These are phyloP conservation scores for Athalia circularis DNA, from an alignment of 2,888 invertebrate species.

Conservation along the genomic window DNA sequence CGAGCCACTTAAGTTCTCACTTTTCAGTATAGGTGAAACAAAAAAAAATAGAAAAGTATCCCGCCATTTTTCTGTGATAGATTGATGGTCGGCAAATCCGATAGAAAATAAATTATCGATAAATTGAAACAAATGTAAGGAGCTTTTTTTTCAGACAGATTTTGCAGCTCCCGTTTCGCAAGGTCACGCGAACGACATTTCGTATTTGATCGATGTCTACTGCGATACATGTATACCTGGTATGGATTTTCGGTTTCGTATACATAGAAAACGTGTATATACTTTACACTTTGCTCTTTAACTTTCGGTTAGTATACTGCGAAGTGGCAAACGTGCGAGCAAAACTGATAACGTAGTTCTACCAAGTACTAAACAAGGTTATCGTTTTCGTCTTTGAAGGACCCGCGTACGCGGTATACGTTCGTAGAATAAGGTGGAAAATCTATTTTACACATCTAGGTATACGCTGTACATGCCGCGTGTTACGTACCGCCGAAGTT, in stretches of 20 bases:
- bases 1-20: too few species aligned
- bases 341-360: constrained; percentile 41
- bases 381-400: constrained; percentile 43
- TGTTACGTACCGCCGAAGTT: constrained; percentile 2
- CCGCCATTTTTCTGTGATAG: too few species aligned
- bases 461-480: not conserved
- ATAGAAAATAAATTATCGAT: too few species aligned
- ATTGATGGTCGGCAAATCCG: too few species aligned
- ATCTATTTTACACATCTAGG: constrained; percentile 32
- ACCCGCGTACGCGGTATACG: constrained; percentile 12
- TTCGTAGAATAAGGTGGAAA: constrained; percentile 27
- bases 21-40: too few species aligned
- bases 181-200: too few species aligned
- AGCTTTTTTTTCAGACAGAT: too few species aligned
- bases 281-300: constrained; percentile 37
- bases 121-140: too few species aligned
- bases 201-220: not conserved
- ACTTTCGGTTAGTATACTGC: not conserved
- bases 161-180: too few species aligned
- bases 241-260: not conserved
- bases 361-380: constrained; percentile 38
- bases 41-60: too few species aligned
- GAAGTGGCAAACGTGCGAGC: constrained; percentile 20
- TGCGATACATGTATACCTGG: not conserved
- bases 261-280: not conserved